Percentiles rank a stretch among this genome's conserved stretches.
These are phyloP conservation scores for Eptesicus fuscus DNA, from an alignment of 2,113 vertebrate species.

Conservation along the genomic window DNA sequence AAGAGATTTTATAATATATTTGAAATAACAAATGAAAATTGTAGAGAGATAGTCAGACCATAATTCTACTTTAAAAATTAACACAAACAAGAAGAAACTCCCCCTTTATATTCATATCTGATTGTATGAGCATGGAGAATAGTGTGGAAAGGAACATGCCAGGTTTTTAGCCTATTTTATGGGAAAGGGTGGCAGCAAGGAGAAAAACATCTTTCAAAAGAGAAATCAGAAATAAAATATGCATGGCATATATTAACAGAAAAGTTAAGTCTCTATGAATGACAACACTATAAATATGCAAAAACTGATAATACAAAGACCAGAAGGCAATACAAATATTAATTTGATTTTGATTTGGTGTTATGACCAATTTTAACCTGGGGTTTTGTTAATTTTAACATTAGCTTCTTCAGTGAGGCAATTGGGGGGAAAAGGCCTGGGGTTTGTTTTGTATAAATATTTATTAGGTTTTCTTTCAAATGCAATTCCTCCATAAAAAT, in stretches of 20 bases:
- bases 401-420: background rate
- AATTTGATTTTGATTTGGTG: slow-evolving; percentile 18
- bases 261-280: background rate
- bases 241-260: background rate
- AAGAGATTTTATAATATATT: background rate
- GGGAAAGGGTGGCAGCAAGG: background rate
- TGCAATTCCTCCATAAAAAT: slow-evolving; percentile 1
- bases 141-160: background rate
- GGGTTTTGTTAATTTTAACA: background rate
- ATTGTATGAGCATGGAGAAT: background rate
- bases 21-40: background rate
- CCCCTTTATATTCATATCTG: background rate
- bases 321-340: background rate
- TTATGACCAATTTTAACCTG: background rate
- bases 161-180: background rate
- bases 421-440: background rate
- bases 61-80: background rate
- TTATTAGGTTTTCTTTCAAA: background rate
- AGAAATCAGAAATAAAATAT: background rate
- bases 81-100: background rate
- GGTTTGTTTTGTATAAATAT: slow-evolving; percentile 9
- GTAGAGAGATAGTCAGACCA: background rate
- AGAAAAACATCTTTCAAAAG: background rate
- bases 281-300: background rate
- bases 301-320: background rate